These are phyloP conservation scores for Isichthys henryi DNA, from an alignment of 2,113 vertebrate species.

Conservation along the genomic window DNA sequence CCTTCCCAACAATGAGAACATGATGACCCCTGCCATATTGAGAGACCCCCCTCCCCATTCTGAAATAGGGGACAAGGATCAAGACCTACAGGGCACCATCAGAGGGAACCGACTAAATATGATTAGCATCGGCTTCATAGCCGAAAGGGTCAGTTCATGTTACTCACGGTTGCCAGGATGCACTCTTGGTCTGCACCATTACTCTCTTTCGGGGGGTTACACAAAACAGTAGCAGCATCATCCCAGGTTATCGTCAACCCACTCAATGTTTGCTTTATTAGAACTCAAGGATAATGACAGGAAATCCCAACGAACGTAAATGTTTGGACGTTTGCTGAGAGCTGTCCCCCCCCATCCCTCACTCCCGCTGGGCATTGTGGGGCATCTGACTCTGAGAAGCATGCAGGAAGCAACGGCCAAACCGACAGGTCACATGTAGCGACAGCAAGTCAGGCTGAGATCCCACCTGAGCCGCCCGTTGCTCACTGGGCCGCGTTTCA, in stretches of 20 bases:
- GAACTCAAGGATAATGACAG: not conserved
- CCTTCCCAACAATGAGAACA: slow-evolving; percentile 1
- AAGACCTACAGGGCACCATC: not conserved
- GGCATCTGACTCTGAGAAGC: not conserved
- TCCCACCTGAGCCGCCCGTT: not conserved
- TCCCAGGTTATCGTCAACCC: not conserved
- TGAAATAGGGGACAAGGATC: not conserved
- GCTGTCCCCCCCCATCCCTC: not conserved
- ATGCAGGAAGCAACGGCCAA: not conserved
- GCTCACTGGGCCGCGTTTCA: not conserved
- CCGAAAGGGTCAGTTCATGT: not conserved
- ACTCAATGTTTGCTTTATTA: not conserved
- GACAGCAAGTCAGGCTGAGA: not conserved
- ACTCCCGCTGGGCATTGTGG: not conserved
- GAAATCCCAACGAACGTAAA: not conserved
- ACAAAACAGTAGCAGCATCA: not conserved
- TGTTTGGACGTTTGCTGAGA: not conserved
- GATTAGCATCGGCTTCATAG: not conserved
- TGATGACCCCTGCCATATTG: not conserved
- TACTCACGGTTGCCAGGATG: not conserved
- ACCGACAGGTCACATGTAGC: not conserved
- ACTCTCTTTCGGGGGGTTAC: not conserved
- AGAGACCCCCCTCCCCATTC: not conserved
- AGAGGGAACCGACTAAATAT: not conserved
- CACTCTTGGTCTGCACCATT: not conserved